Conservation (phyloP, 2,888 invertebrate genomes). For the Ormyrus thymus region DNA sequence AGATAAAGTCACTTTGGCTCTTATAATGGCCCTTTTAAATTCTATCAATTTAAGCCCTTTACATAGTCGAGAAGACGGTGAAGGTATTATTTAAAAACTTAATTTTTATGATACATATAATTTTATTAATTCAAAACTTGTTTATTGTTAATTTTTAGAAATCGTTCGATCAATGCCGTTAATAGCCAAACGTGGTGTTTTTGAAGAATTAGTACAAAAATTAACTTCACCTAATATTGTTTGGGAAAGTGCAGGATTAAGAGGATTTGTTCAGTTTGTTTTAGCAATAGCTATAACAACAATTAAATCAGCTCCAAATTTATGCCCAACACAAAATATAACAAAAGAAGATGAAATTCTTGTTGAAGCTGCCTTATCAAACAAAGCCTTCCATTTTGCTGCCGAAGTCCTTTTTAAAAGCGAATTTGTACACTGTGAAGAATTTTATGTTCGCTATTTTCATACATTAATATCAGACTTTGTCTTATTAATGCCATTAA, state of each 20-base stretch:
- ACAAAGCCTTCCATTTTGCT: conserved; percentile 87
- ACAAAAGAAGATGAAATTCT: conserved; percentile 88
- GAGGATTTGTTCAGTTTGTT: conserved; percentile 81
- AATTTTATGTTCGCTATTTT: conserved; percentile 88
- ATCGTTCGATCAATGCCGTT: conserved; percentile 71
- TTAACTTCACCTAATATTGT: conserved; percentile 74
- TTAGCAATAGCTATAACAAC: conserved; percentile 83
- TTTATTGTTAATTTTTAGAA: conserved; percentile 61
- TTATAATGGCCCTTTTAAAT: conserved; percentile 90
- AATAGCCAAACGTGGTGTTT: conserved; percentile 67
- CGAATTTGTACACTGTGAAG: conserved; percentile 82
- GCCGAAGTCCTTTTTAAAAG: conserved; percentile 84
- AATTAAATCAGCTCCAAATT: conserved; percentile 78
- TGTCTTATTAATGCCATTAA: conserved; percentile 93
- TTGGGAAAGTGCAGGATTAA: conserved; percentile 78
- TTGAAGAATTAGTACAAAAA: conserved; percentile 79
- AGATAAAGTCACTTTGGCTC: conserved; percentile 85
- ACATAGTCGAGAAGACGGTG: conserved; percentile 84
- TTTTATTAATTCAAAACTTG: conserved; percentile 20
- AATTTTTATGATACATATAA: conserved; percentile 20
- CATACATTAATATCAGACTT: conserved; percentile 94
- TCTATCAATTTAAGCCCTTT: conserved; percentile 89
- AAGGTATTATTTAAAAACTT: conserved; percentile 71
- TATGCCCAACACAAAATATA: conserved; percentile 77
- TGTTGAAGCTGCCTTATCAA: conserved; percentile 86